These are phyloP conservation scores for Eristalinus sepulchralis DNA, from an alignment of 2,888 invertebrate species.

Conservation along the genomic window DNA sequence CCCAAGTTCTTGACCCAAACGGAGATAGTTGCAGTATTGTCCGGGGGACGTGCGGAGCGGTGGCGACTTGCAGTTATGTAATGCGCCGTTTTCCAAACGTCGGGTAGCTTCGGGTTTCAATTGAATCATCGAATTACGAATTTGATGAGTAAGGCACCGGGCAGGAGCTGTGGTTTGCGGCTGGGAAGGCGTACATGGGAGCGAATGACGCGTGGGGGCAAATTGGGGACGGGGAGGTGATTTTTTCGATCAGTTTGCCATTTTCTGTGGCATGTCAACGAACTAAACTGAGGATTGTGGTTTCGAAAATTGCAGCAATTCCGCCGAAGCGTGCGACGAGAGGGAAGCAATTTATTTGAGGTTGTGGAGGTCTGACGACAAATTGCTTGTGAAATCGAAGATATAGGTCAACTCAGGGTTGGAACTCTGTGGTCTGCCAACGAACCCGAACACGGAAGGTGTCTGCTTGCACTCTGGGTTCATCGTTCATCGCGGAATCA, in stretches of 20 bases:
- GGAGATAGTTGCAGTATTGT: background rate
- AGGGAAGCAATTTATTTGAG: background rate
- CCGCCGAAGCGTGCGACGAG: background rate
- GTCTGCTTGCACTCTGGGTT: too few relatives aligned
- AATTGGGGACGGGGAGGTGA: background rate
- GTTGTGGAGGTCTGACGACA: background rate
- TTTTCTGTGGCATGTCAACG: slow-evolving; percentile 35
- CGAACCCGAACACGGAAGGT: background rate
- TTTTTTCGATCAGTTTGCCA: slow-evolving; percentile 11
- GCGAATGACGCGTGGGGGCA: slow-evolving; percentile 23
- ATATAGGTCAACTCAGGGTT: background rate
- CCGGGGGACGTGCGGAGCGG: background rate
- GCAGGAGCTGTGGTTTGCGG: background rate
- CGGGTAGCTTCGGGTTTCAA: slow-evolving; percentile 8
- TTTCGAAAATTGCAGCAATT: background rate
- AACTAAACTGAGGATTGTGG: background rate
- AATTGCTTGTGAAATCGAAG: background rate
- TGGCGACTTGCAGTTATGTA: background rate
- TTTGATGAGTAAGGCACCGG: slow-evolving; percentile 21
- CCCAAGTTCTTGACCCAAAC: slow-evolving; percentile 55
- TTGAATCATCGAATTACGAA: slow-evolving; percentile 34
- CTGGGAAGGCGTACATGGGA: background rate
- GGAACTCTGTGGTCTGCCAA: background rate
- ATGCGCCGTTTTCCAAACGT: background rate
- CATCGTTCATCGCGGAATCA: too few relatives aligned